Evolutionary conservation across 2,113 vertebrate species (phyloP).

Genomic region (Phylloscopus trochiloides): DNA sequence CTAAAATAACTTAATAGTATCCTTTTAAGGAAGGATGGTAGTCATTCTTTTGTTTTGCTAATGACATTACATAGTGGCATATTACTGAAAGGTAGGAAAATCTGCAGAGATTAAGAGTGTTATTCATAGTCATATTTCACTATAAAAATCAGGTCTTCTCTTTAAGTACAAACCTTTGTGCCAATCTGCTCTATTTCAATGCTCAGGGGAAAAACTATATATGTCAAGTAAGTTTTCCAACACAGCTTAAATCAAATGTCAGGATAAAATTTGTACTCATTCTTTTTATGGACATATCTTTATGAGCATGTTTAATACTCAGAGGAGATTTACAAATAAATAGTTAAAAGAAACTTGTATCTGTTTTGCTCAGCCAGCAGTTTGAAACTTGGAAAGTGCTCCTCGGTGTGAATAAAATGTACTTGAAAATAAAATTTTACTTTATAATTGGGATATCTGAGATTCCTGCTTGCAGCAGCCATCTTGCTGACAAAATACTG

Average conservation of each 20-base stretch:
- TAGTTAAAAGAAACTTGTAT: not conserved
- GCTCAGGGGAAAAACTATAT: not conserved
- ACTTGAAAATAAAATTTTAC: conserved; percentile 25
- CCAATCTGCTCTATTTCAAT: not conserved
- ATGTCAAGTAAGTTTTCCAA: conserved; percentile 6
- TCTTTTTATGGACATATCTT: conserved; percentile 8
- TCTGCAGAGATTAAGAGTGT: not conserved
- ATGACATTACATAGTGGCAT: not conserved
- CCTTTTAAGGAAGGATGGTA: not conserved
- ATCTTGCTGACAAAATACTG: not conserved
- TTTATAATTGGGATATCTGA: conserved; percentile 1
- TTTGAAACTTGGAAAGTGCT: conserved; percentile 1
- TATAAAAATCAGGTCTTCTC: not conserved
- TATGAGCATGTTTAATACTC: conserved; percentile 35
- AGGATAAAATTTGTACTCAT: not conserved
- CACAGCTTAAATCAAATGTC: not conserved
- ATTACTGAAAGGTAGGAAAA: not conserved
- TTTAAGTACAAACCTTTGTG: not conserved
- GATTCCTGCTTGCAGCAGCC: not conserved
- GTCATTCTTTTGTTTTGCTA: not conserved
- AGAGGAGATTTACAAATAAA: conserved; percentile 37
- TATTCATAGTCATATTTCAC: not conserved
- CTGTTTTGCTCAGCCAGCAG: conserved; percentile 21
- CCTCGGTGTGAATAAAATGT: not conserved
- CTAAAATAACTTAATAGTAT: not conserved